Conservation (phyloP, 2,888 invertebrate genomes). For the Nephrotoma appendiculata region DNA sequence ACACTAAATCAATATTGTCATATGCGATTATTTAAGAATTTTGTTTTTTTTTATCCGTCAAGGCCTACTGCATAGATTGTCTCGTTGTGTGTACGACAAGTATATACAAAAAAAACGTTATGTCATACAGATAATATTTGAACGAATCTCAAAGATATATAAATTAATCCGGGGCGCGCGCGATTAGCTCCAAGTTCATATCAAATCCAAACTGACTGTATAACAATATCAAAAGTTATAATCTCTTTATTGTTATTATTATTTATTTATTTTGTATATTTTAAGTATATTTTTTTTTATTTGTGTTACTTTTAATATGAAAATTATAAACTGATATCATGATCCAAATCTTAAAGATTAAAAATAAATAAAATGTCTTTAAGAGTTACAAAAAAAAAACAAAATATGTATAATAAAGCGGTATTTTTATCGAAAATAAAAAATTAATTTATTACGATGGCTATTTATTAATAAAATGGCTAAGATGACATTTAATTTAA, state of each 20-base stretch:
- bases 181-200: not conserved
- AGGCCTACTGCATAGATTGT: not conserved
- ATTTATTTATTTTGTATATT: not conserved
- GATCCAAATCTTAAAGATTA: not conserved
- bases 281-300: not conserved
- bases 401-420: not conserved
- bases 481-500: not conserved
- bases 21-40: not conserved
- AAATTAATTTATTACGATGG: not conserved
- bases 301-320: too few species aligned
- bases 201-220: not conserved
- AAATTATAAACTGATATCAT: not conserved
- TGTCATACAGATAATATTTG: not conserved
- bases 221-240: not conserved
- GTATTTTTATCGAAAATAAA: not conserved
- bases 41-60: not conserved
- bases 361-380: not conserved
- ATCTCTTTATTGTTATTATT: not conserved
- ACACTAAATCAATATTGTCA: not conserved
- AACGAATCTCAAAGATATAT: not conserved
- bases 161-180: not conserved
- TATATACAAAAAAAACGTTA: not conserved
- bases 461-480: not conserved
- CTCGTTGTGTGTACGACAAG: not conserved
- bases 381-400: not conserved